Base-by-base conservation (phyloP, 2,113 vertebrate genomes). In the Cyanistes caeruleus region DNA sequence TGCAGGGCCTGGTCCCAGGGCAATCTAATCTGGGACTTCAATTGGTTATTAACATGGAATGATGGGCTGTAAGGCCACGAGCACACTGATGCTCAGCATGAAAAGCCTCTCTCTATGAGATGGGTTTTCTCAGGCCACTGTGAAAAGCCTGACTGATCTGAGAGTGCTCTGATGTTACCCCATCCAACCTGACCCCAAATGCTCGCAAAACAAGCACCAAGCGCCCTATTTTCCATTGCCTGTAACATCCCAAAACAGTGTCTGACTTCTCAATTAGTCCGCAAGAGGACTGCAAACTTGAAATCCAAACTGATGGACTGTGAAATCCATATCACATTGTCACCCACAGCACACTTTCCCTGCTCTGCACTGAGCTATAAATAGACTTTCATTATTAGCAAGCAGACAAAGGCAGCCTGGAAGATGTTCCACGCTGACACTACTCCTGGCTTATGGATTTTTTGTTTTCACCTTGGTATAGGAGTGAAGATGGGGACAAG, bases 351-450 rank as follows among this genome's bases (percentile, higher is more conserved):
- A 96, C 95, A 94, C 74, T 95, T 84, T 80, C 70, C 53, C 93
- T 73, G 93, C 88, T 94, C 91, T 79, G 84, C 83, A 56, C 91
- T 41, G 81, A 82, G 95, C 95, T 96, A 96, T 92, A 97, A 97
- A 97, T 97, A 97, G 94, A 88, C 3, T 91, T 96, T 87, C 81
- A 91, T 97, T 97, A 95, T 95, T 97, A 97, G 91, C 90, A 88
- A 91, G 90, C 88, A 96, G 92, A 96, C 97, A 97, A 97, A 96
- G 59, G 83, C 95, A 96, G 94, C 93, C 83, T 93, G 86, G 89
- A 96, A 97, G 93, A 91, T 92, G 83, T 85, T 96, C 75, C 85
- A 93, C 7, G 2, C 89, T 69, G 77, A 85, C 82, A 87, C 93
- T 86, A 87, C 90, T 93, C 83, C 75, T 78, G 73, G 69, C 75